These are phyloP conservation scores for Sussaba pulchella DNA, from an alignment of 2,888 invertebrate species.

Conservation along the genomic window DNA sequence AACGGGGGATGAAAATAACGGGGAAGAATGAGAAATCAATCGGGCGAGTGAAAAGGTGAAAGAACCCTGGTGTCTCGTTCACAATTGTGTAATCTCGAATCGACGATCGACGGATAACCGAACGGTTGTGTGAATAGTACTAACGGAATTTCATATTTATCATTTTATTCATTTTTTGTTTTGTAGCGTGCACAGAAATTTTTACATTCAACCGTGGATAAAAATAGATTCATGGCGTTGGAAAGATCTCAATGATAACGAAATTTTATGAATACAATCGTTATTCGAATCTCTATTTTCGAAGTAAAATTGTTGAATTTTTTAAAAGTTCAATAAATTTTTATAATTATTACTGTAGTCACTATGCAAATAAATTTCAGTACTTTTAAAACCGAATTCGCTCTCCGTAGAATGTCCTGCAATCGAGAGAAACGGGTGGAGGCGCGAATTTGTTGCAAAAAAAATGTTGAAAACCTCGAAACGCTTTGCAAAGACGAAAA, in stretches of 20 bases:
- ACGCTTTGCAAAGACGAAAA: constrained; percentile 22
- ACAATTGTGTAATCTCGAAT: constrained; percentile 19
- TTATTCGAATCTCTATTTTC: no score
- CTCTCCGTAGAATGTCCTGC: not conserved
- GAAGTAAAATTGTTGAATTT: no score
- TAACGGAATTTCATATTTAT: not conserved
- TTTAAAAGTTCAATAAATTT: no score
- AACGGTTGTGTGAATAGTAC: not conserved
- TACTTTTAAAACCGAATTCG: not conserved
- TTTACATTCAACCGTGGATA: no score
- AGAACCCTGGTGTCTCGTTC: constrained; percentile 10
- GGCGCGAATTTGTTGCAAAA: not conserved
- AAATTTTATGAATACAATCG: no score
- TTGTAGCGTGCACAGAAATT: no score
- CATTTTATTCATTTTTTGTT: not conserved
- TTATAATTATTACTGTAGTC: no score
- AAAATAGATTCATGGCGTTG: no score
- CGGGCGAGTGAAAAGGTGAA: constrained; percentile 34
- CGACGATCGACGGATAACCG: not conserved
- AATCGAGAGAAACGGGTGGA: not conserved
- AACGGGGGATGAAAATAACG: constrained; percentile 20
- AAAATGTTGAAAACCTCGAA: not conserved
- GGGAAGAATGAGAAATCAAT: constrained; percentile 37
- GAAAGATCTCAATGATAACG: no score
- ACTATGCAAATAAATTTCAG: not conserved